Evolutionary conservation across 2,113 vertebrate genomes (phyloP).

Genomic region (Hylia prasina): DNA sequence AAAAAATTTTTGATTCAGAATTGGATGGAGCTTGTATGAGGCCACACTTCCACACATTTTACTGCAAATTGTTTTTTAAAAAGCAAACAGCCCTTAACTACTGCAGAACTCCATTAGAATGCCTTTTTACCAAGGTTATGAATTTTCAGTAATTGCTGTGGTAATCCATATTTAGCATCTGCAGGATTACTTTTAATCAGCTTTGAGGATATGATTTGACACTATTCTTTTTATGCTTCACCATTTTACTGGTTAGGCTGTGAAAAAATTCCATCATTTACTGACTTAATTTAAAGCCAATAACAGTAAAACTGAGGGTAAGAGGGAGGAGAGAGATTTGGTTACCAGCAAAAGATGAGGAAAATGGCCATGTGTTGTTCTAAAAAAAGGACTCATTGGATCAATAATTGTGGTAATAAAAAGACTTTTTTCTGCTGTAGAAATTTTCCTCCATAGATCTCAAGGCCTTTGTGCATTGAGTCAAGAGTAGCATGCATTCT

Average conservation of each 20-base stretch:
- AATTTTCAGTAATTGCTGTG: constrained; percentile 62
- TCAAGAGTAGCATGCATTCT: background rate
- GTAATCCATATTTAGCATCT: constrained; percentile 66
- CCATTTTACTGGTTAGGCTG: constrained; percentile 27
- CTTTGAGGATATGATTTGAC: constrained; percentile 60
- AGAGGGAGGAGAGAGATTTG: background rate
- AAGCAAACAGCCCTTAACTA: constrained; percentile 13
- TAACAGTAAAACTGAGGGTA: constrained; percentile 8
- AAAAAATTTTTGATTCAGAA: background rate
- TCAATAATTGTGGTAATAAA: constrained; percentile 21
- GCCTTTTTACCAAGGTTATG: constrained; percentile 35
- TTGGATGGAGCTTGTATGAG: background rate
- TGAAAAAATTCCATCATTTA: background rate
- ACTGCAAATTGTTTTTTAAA: constrained; percentile 16
- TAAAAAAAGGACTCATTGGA: background rate
- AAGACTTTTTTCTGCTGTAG: background rate
- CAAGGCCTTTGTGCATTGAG: background rate
- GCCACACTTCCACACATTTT: background rate
- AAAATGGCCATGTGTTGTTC: background rate
- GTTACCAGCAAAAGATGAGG: background rate
- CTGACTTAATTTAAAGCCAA: constrained; percentile 39
- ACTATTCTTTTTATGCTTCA: constrained; percentile 19
- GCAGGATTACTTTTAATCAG: constrained; percentile 63
- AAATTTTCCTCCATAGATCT: background rate
- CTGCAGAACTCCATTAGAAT: constrained; percentile 7